phyloP scores from a whole-genome alignment of 2,888 invertebrate species.

The Nasonia oneida region DNA sequence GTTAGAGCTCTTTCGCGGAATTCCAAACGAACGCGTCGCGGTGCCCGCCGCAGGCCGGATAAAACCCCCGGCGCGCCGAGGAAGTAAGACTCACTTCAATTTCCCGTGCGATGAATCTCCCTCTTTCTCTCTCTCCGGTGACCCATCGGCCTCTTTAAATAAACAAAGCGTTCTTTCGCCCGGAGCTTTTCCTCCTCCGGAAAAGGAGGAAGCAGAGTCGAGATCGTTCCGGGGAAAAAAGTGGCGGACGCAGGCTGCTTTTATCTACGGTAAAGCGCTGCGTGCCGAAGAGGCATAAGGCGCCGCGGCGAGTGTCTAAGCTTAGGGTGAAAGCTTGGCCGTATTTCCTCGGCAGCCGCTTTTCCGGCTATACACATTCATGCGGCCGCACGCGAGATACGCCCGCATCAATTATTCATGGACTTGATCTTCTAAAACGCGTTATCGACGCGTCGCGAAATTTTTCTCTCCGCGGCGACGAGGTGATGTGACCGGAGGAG shows the following conservation, averaged over 20 bases:
- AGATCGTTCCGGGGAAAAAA: too few species aligned
- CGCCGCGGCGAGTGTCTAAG: neutral
- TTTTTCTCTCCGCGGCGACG: neutral
- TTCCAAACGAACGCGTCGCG: neutral
- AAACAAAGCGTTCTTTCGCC: conserved; percentile 11
- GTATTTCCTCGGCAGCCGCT: neutral
- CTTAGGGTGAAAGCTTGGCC: neutral
- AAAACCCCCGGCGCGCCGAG: neutral
- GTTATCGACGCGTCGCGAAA: conserved; percentile 8
- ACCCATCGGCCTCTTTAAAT: neutral
- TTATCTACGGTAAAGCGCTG: neutral
- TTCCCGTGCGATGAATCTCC: conserved; percentile 45
- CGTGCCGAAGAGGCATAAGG: conserved; percentile 21
- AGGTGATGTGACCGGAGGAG: neutral
- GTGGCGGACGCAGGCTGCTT: neutral
- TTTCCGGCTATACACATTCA: conserved; percentile 22
- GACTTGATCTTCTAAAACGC: conserved; percentile 48
- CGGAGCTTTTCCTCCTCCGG: neutral
- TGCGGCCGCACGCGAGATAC: conserved; percentile 10
- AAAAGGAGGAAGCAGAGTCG: neutral
- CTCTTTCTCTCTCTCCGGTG: neutral
- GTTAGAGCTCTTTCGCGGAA: neutral
- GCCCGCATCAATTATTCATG: conserved; percentile 67
- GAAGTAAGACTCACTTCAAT: neutral
- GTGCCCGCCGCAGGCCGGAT: neutral